These are phyloP conservation scores for Falco biarmicus DNA, from an alignment of 2,797 vertebrate genomes.

Conservation along the genomic window DNA sequence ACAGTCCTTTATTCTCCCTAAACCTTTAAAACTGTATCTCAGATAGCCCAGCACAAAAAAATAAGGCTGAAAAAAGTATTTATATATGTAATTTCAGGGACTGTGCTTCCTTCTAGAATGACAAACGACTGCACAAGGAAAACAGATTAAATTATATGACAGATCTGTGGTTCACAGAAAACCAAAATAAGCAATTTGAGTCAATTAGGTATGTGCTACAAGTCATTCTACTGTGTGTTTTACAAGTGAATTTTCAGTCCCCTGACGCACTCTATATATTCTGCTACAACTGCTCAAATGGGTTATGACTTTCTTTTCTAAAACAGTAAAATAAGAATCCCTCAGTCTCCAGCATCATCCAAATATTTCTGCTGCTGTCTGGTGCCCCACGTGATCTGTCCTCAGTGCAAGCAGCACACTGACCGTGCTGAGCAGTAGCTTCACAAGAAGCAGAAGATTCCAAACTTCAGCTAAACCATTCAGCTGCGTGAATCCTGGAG, in stretches of 20 bases:
- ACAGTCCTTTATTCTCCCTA: neutral
- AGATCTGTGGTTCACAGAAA: constrained; percentile 37
- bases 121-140: neutral
- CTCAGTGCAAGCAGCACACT: neutral
- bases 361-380: neutral
- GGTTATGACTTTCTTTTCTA: neutral
- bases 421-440: neutral
- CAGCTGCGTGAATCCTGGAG: constrained; percentile 10
- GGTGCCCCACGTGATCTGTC: neutral
- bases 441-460: neutral
- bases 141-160: constrained; percentile 12
- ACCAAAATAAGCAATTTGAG: constrained; percentile 31
- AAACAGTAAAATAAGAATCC: neutral
- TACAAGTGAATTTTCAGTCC: constrained; percentile 34
- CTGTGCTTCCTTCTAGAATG: neutral
- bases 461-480: constrained; percentile 51
- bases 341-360: neutral
- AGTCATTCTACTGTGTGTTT: neutral
- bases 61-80: neutral
- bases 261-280: constrained; percentile 12
- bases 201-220: constrained; percentile 14
- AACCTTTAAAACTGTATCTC: neutral
- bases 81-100: neutral
- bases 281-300: neutral
- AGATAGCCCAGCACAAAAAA: neutral